Base-by-base conservation (phyloP, 2,888 invertebrate genomes). In the Strigamia maritima region DNA sequence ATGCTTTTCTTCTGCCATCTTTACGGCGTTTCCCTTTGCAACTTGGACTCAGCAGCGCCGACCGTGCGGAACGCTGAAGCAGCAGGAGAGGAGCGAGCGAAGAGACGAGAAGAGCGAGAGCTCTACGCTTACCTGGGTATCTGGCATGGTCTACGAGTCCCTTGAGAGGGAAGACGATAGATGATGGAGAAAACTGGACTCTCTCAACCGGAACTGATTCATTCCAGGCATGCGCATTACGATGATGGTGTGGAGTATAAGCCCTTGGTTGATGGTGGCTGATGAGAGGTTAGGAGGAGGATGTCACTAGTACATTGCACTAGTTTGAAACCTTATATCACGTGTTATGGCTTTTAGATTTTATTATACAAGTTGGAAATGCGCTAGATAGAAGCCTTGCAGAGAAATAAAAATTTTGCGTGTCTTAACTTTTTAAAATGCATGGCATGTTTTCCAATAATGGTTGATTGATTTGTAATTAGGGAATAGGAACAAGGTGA, bases 51-150 rank as follows among this genome's bases (percentile, higher is more conserved):
- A 70, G 70, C 70, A 70, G 70, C 70, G 70, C 28, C 70, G 70
- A 12, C 70, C 70, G 70, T 70, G 70, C 70, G 70, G 70, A 70
- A 70, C 70, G 70, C 70, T 70, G 70, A 70, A 70, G 70, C 70
- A 70, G 70, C 70, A 70, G 70, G 54, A 70, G 70, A 70, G 70
- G 28, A 70, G 70, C 24, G 70, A 70, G 70, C 54, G 54, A 54
- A 70, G 70, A 70, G 70, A 26, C 26, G 24, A 19, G 60, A 65
- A 24, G 24, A 65, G 60, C 22, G 70, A 70, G 70, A 70, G 70
- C 70, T 70, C 70, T 70, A 70, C 70, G 70, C 70, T 70, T 70
- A 70, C 70, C 70, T 70, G 70, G 70, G 70, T 70, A 70, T 70
- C 70, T 70, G 70, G 70, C 70, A 28, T 70, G 70, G 70, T 24